phyloP scores from a whole-genome alignment of 2,888 invertebrate species.

The Aricia artaxerxes region DNA sequence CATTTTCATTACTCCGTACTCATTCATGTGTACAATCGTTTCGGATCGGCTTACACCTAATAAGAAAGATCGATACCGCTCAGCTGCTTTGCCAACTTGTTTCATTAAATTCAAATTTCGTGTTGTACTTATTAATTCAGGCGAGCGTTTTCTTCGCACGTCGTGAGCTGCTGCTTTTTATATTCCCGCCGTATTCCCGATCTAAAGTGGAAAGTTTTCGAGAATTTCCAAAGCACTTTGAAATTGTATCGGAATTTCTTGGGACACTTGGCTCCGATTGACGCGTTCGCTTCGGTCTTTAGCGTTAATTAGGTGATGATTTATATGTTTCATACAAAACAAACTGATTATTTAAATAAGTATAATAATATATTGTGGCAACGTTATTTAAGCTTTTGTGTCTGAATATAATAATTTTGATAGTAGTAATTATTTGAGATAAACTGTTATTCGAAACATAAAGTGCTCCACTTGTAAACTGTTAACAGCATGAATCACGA shows the following conservation, averaged over 20 bases:
- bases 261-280: conserved; percentile 32
- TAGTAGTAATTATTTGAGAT: neutral
- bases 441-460: neutral
- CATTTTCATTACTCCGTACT: conserved; percentile 40
- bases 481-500: neutral
- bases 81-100: conserved; percentile 78
- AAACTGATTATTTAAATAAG: too few species aligned
- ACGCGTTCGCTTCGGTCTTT: conserved; percentile 18
- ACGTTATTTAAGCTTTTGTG: neutral
- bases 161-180: conserved; percentile 65
- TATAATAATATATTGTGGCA: neutral
- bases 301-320: neutral
- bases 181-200: conserved; percentile 57
- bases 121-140: conserved; percentile 81
- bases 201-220: conserved; percentile 47
- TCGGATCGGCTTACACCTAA: conserved; percentile 56
- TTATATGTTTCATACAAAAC: neutral
- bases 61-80: conserved; percentile 70
- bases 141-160: conserved; percentile 65
- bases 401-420: neutral
- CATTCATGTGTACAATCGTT: conserved; percentile 43
- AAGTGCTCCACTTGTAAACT: neutral
- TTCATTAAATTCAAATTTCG: conserved; percentile 82
- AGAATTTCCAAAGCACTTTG: conserved; percentile 46
- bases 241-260: conserved; percentile 41